phyloP scores from a whole-genome alignment of 2,888 invertebrate genomes.

The Torymus texanus region DNA sequence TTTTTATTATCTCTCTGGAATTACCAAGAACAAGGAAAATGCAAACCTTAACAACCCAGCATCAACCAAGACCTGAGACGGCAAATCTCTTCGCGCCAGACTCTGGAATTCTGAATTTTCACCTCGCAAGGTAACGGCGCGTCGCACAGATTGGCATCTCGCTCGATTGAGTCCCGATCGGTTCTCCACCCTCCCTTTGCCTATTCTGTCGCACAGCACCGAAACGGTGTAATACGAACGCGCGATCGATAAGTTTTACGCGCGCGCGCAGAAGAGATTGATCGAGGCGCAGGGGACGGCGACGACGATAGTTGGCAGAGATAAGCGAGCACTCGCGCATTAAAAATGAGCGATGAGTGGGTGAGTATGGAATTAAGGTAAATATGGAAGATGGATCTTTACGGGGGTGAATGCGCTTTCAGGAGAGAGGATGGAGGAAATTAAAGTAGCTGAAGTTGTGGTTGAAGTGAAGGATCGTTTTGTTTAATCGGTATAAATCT shows the following conservation, averaged over 20 bases:
- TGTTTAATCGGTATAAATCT: too few species aligned
- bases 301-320: too few species aligned
- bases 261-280: neutral
- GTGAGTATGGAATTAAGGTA: too few species aligned
- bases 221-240: conserved; percentile 41
- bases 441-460: too few species aligned
- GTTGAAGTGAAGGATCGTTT: too few species aligned
- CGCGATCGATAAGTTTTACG: conserved; percentile 34
- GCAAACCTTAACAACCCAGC: too few species aligned
- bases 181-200: conserved; percentile 21
- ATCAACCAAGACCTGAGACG: too few species aligned
- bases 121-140: conserved; percentile 17
- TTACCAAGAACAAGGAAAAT: too few species aligned
- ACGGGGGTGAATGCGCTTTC: neutral
- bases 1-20: too few species aligned
- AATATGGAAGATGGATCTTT: neutral
- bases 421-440: neutral
- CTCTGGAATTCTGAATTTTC: conserved; percentile 40
- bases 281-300: neutral
- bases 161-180: conserved; percentile 55
- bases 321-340: neutral
- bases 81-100: neutral
- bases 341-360: too few species aligned
- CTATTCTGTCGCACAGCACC: neutral
- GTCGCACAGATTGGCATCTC: conserved; percentile 51